Base-by-base conservation (phyloP, 2,113 vertebrate genomes). In the Myodes glareolus region DNA sequence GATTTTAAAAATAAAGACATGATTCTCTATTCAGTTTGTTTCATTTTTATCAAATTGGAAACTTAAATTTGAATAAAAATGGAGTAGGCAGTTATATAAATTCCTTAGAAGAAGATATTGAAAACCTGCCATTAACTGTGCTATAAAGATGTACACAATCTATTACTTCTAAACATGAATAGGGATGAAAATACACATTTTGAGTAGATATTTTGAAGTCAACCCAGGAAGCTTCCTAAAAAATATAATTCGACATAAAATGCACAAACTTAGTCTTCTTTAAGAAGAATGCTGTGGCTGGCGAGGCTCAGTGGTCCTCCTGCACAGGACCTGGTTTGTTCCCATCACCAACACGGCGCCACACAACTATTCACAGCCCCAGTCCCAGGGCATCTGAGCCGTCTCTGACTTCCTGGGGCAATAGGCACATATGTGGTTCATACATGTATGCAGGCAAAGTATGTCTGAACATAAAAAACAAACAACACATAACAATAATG, bases 241-340 rank as follows among this genome's bases (percentile, higher is more conserved):
- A 94, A 94, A 80, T 58, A 50, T 14, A 92, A 90, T 47, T 78
- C n/a, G 94, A 94, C 23, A 94, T 93, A 92, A 93, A 94, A 91
- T 90, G 21, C 13, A 93, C 7, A 96, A 85, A 92, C 9, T 21
- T 77, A 75, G 72, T 91, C 63, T 75, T n/a, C 21, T 77, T 96
- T 63, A 95, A 76, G 61, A 75, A 82, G 77, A 88, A 78, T 67
- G 23, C 16, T 50, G 47, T 31, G 33, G 23, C 33, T 50, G 5
- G 33, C 25, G 36, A 39, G 36, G 21, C 5, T 21, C 36, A 25
- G 36, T 27, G 52, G 11, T 21, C 27, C 52, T 81, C 36, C 61
- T n/a, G 52, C 5, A 39, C 52, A 82, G 36, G 50, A 81, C 50
- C 50, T 55, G 50, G 36, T 33, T n/a, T n/a, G 7, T 70, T 70